A percentile compares a stretch with the other conserved stretches of the same genome.
These are phyloP conservation scores for Siniperca undulata DNA, from an alignment of 2,797 vertebrate species.

Conservation along the genomic window DNA sequence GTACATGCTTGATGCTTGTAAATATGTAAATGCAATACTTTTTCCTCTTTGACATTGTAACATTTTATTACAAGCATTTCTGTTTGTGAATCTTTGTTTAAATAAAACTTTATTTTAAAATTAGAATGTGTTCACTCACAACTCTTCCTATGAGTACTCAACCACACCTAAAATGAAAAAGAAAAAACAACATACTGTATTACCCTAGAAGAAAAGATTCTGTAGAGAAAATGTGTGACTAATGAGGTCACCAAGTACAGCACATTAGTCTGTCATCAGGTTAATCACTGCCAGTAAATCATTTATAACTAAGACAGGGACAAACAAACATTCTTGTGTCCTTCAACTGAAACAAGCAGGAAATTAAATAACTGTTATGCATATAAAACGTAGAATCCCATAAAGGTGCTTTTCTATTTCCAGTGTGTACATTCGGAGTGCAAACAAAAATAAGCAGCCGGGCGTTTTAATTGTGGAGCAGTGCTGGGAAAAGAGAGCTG, in stretches of 20 bases:
- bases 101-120: slow-evolving; percentile 6
- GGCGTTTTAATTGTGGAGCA: background rate
- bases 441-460: background rate
- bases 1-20: background rate
- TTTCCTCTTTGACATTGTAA: background rate
- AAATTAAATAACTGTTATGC: background rate
- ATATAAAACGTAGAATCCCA: too few relatives aligned
- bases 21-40: background rate
- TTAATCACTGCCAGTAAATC: background rate
- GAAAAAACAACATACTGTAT: background rate
- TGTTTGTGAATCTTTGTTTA: slow-evolving; percentile 3
- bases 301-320: background rate
- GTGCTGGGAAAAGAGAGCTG: background rate
- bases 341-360: background rate
- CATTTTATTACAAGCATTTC: background rate
- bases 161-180: background rate
- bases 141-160: background rate
- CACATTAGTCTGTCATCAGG: background rate
- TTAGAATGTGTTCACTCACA: background rate
- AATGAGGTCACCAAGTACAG: background rate
- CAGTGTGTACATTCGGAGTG: background rate
- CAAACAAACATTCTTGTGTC: background rate
- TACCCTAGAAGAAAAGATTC: background rate
- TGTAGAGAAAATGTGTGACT: background rate
- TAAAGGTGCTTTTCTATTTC: too few relatives aligned